Evolutionary conservation across 2,797 vertebrate genomes (phyloP).

Genomic region (Phylloscopus collybita): DNA sequence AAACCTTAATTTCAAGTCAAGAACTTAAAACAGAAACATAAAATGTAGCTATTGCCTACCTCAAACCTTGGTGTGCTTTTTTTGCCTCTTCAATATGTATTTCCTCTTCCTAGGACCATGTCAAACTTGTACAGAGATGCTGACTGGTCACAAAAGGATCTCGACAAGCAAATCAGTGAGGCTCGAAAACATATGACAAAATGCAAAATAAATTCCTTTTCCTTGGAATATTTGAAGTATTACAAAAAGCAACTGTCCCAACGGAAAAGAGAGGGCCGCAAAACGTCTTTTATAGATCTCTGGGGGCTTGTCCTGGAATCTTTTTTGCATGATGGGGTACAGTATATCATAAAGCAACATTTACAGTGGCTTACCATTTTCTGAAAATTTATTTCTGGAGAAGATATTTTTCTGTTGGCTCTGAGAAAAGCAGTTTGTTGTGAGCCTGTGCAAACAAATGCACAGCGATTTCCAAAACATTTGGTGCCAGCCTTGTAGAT

Average conservation of each 20-base stretch:
- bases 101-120: constrained; percentile 80
- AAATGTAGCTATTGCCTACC: background rate
- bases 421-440: background rate
- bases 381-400: background rate
- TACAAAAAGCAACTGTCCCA: constrained; percentile 77
- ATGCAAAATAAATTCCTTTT: constrained; percentile 72
- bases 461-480: background rate
- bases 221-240: constrained; percentile 72
- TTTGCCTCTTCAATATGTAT: background rate
- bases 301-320: constrained; percentile 83
- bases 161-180: constrained; percentile 69
- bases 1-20: background rate
- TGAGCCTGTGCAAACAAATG: fast-evolving
- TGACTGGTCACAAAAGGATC: constrained; percentile 82
- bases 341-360: constrained; percentile 32
- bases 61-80: background rate
- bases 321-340: constrained; percentile 82
- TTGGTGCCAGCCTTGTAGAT: background rate
- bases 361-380: background rate
- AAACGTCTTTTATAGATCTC: constrained; percentile 81
- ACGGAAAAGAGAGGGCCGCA: constrained; percentile 76
- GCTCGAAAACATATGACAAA: constrained; percentile 79
- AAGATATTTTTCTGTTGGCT: background rate
- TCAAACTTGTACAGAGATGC: constrained; percentile 80
- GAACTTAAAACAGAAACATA: background rate